Evolutionary conservation across 1,140 invertebrate genomes (phyloP).

Genomic region (Danaus melanippus): DNA sequence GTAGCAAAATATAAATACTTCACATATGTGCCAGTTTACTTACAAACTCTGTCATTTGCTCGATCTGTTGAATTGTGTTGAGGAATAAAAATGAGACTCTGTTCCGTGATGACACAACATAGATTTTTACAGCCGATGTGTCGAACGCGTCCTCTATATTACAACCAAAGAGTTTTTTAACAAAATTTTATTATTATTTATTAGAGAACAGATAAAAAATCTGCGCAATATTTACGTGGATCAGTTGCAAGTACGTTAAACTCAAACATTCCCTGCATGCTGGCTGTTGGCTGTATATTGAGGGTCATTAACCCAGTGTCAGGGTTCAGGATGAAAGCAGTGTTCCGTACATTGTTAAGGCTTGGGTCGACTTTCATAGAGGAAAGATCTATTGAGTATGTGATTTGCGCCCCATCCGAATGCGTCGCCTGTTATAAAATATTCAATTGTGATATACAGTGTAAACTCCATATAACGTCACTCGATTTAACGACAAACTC

Average conservation of each 20-base stretch:
- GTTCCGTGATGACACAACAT: conserved; percentile 67
- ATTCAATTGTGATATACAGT: conserved; percentile 1
- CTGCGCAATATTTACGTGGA: conserved; percentile 31
- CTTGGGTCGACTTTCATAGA: conserved; percentile 51
- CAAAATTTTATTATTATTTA: not conserved
- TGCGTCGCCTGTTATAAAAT: conserved; percentile 62
- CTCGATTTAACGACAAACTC: no score
- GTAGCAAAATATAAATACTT: not conserved
- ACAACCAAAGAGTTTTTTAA: conserved; percentile 5
- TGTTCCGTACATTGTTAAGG: conserved; percentile 36
- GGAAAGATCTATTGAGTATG: conserved; percentile 51
- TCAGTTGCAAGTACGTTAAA: conserved; percentile 72
- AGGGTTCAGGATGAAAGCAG: conserved; percentile 57
- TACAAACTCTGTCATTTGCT: conserved; percentile 55
- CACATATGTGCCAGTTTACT: conserved; percentile 34
- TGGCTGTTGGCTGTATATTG: conserved; percentile 62
- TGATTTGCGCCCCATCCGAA: conserved; percentile 58
- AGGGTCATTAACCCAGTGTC: conserved; percentile 57
- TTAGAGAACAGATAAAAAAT: not conserved
- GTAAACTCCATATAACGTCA: no score
- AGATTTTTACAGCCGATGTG: conserved; percentile 63
- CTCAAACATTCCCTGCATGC: conserved; percentile 73
- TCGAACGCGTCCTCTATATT: conserved; percentile 49
- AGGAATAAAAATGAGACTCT: conserved; percentile 71
- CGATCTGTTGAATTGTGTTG: conserved; percentile 59